Evolutionary conservation across 1,140 invertebrate genomes (phyloP), one percentile per base, ranked within the genome.

Genomic region (Drosophila athabasca): DNA sequence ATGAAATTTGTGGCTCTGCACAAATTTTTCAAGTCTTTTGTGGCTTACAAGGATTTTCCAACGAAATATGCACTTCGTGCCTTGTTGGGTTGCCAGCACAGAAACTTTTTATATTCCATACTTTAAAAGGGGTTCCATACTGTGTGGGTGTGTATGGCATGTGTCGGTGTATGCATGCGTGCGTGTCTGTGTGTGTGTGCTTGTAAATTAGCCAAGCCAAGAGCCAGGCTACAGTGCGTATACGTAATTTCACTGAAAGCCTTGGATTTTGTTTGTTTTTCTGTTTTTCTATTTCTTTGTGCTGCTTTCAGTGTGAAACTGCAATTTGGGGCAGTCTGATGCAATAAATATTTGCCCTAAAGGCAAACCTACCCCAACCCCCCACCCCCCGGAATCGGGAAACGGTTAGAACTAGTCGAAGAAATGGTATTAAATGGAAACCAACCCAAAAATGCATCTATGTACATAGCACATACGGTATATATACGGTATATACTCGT

Each of bases 1-100:
- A 82, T 79, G 78, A 82, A 87, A 82, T 87, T 87, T 87, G 83
- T 82, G 75, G 83, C 49, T 61, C 62, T 72, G 75, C 75, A 88
- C 78, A 88, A 87, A 82, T 87, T 87, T 74, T 87, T 87, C 78
- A 82, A 88, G 82, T 87, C 83, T 87, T 87, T 87, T 87, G 82
- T 87, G 78, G 82, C 79, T 87, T 87, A 85, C 82, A 85, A 87
- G 82, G 83, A 87, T 82, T 87, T 87, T 43, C 62, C 17, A 82
- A 82, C 83, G 62, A 88, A 82, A 87, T 87, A 87, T 87, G 70
- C 75, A 82, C 82, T 87, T 71, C 77, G 74, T 75, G 74, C 73
- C 62, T 58, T 65, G 60, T 60, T 59, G 53, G 66, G 77, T 67
- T 72, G 58, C 57, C 61, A 72, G 61, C 75, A 65, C 45, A 64